Conservation (phyloP, 1,140 invertebrate species). For the Copidosoma floridanum region DNA sequence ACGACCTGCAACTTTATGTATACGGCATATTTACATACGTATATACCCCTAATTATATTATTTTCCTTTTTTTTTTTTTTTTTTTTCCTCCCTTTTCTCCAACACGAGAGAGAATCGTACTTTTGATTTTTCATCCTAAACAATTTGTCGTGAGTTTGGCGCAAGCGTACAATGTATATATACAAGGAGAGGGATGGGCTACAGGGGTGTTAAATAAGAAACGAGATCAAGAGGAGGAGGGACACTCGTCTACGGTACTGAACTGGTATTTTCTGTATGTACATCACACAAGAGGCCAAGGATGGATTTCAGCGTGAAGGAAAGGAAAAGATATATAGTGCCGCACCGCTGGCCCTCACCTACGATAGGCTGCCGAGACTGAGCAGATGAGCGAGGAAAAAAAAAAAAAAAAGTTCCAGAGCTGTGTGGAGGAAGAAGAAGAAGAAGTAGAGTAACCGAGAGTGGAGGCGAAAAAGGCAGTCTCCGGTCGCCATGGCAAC, state of each 20-base stretch:
- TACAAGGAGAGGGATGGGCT: too few species aligned
- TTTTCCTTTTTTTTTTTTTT: too few species aligned
- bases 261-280: too few species aligned
- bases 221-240: too few species aligned
- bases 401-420: conserved; percentile 32
- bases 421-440: conserved; percentile 33
- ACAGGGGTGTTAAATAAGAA: too few species aligned
- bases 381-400: conserved; percentile 18
- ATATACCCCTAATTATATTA: too few species aligned
- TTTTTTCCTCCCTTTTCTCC: too few species aligned
- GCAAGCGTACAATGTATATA: too few species aligned
- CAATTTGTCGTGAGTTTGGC: too few species aligned
- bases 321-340: neutral
- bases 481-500: conserved; percentile 55
- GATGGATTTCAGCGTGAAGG: conserved; percentile 17
- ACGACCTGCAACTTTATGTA: neutral
- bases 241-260: too few species aligned
- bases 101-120: too few species aligned
- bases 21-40: neutral
- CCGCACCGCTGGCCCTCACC: neutral
- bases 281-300: neutral
- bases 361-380: conserved; percentile 7
- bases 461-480: conserved; percentile 36
- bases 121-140: too few species aligned
- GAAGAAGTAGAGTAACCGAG: conserved; percentile 30